These are phyloP conservation scores for Vannuccia rotundouncinata DNA, from an alignment of 2,888 invertebrate genomes.

Conservation along the genomic window DNA sequence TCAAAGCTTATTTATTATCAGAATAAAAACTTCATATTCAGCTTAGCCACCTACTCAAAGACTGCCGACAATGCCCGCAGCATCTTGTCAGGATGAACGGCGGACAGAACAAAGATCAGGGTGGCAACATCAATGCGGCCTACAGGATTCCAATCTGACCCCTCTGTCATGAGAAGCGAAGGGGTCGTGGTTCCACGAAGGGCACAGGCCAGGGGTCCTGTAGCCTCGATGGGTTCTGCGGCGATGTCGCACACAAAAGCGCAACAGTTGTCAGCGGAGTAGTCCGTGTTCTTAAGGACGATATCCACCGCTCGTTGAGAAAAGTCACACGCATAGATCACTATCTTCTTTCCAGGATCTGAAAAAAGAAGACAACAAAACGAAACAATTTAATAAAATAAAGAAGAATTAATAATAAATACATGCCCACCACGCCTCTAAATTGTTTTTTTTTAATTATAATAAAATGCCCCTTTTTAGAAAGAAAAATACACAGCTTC, in stretches of 20 bases:
- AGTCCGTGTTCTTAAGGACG: constrained; percentile 30
- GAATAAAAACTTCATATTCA: no score
- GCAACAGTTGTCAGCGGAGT: background rate
- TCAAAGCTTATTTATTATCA: no score
- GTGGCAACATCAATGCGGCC: constrained; percentile 72
- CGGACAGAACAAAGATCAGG: constrained; percentile 86
- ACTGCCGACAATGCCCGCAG: no score
- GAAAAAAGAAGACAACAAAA: no score
- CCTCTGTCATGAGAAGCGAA: constrained; percentile 82
- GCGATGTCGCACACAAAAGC: background rate
- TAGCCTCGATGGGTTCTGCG: background rate
- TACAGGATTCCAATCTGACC: background rate
- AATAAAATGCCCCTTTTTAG: no score
- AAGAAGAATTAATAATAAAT: no score
- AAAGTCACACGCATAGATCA: constrained; percentile 79
- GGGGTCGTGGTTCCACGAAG: constrained; percentile 73
- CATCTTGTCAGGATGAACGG: constrained; percentile 81
- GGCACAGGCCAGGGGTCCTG: constrained; percentile 49
- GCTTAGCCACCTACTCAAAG: no score
- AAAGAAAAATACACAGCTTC: no score
- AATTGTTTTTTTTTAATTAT: no score
- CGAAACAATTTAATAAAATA: no score
- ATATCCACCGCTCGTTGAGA: constrained; percentile 81
- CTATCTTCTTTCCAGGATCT: no score
- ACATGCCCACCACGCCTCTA: no score